Evolutionary conservation across 2,888 invertebrate genomes (phyloP), one percentile per base, ranked within the genome.

Genomic region (Lamproptera curius): DNA sequence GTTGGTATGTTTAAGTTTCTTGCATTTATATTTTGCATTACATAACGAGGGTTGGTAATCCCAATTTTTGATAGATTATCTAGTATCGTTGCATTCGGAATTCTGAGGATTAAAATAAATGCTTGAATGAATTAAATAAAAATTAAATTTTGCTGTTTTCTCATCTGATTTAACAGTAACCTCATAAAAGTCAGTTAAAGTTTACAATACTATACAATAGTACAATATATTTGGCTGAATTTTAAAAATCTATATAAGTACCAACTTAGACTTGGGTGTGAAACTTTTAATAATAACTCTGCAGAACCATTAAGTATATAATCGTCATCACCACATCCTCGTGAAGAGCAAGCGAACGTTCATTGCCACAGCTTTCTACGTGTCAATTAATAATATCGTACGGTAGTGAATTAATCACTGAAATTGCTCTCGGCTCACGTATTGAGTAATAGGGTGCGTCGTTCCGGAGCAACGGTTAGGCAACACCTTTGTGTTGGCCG

Each of bases 401-500:
- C 23, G n/a, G 42, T 40, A 20, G 2, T 17, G 31, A 37, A 40
- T 40, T 49, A 49, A 49, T 48, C 48, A 39, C 33, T 13, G 10
- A 35, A 44, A 35, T 15, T 31, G 15, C 36, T 40, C n/a, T 13
- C 36, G 16, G 6, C 17, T 14, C 48, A 48, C 44, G 49, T 31
- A 28, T 49, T 43, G 26, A 10, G 43, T 39, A 49, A 48, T 14
- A 20, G 35, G 35, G 43, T 38, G 31, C 46, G 28, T 36, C 38
- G 51, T 45, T 42, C 50, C 47, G 53, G 35, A 13, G 31, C 15
- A 31, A 14, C 20, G 16, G 49, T 60, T 60, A 55, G 48, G 53
- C 54, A 57, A 60, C 45, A 15, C 49, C 38, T 50, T 51, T 42
- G 47, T 55, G 53, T 53, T 45, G 48, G 48, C 46, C 42, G 41